phyloP scores from a whole-genome alignment of 2,113 vertebrate species.

The Phycodurus eques region DNA sequence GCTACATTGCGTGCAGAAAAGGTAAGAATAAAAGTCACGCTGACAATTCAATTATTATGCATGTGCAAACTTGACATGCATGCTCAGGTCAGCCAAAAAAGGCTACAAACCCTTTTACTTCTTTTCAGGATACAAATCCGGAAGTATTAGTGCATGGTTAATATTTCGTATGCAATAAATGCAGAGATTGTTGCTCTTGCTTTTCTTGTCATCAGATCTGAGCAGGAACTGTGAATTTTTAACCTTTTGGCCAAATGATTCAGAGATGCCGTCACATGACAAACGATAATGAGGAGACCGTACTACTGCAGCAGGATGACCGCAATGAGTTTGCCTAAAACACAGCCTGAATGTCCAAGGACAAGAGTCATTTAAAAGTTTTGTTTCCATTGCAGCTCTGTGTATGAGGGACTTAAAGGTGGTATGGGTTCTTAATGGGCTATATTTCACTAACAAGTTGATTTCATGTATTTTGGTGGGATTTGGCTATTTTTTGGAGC shows the following conservation, averaged over 20 bases:
- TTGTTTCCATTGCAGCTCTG: not conserved
- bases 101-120: too few species aligned
- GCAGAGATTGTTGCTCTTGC: conserved; percentile 46
- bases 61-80: too few species aligned
- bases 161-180: conserved; percentile 61
- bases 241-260: conserved; percentile 60
- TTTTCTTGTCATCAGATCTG: conserved; percentile 60
- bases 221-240: conserved; percentile 36
- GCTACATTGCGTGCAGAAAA: too few species aligned
- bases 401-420: too few species aligned
- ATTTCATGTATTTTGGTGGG: too few species aligned
- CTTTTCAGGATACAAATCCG: too few species aligned
- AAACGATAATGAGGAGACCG: conserved; percentile 58
- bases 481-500: too few species aligned
- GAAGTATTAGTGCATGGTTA: conserved; percentile 32
- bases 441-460: too few species aligned
- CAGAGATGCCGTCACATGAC: conserved; percentile 63
- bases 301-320: conserved; percentile 50
- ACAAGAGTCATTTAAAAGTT: conserved; percentile 39
- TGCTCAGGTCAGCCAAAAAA: too few species aligned
- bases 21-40: not conserved
- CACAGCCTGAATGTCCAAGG: conserved; percentile 55
- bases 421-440: too few species aligned
- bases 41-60: not conserved
- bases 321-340: conserved; percentile 46